These are phyloP conservation scores for Hyles euphorbiae DNA, from an alignment of 1,140 invertebrate species.

Conservation along the genomic window DNA sequence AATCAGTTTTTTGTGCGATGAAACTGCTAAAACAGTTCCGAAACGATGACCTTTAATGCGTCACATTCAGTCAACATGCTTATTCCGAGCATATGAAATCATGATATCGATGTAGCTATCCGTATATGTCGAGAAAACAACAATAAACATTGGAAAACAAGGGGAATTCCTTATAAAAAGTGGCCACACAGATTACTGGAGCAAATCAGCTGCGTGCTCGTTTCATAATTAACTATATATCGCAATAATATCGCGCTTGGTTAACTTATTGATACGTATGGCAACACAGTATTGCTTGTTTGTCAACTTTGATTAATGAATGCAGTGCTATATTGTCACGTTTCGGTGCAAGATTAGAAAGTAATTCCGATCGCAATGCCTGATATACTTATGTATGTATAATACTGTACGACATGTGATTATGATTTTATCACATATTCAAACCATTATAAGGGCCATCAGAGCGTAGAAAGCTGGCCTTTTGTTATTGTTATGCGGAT, in stretches of 20 bases:
- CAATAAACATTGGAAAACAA: no score
- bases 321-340: constrained; percentile 27
- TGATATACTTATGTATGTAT: background rate
- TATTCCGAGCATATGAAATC: no score
- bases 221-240: constrained; percentile 31
- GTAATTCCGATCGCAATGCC: constrained; percentile 15
- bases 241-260: constrained; percentile 26
- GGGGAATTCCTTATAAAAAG: no score
- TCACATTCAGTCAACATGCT: no score
- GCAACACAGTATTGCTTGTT: constrained; percentile 16
- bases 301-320: constrained; percentile 26
- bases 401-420: constrained; percentile 21
- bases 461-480: constrained; percentile 37
- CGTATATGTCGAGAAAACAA: no score
- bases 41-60: no score
- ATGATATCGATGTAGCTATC: no score
- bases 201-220: constrained; percentile 18
- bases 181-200: constrained; percentile 1
- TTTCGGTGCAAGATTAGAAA: constrained; percentile 36
- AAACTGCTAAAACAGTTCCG: no score
- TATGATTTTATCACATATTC: constrained; percentile 44
- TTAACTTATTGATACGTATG: constrained; percentile 26
- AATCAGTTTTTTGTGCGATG: no score
- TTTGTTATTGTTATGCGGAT: constrained; percentile 15
- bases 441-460: constrained; percentile 31